phyloP scores from a whole-genome alignment of 2,888 invertebrate genomes.

The Meloe dianella region DNA sequence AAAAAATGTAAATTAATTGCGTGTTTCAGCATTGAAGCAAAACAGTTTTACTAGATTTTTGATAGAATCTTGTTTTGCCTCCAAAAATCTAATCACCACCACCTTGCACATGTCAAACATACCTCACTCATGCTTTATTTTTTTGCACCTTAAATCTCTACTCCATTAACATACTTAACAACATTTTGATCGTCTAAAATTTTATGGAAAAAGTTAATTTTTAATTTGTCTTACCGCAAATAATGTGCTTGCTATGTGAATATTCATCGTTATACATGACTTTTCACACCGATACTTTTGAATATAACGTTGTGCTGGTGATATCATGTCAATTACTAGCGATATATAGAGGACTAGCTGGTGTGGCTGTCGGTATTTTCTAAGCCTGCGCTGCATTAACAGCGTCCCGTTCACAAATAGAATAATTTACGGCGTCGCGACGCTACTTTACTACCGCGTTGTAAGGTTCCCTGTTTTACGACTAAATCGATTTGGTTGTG shows the following conservation, averaged over 20 bases:
- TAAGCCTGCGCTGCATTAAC: constrained; percentile 25
- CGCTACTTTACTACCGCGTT: constrained; percentile 15
- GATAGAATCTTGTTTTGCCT: neutral
- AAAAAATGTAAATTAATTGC: too few relatives aligned
- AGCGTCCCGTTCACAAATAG: constrained; percentile 2
- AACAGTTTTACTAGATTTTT: neutral
- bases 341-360: constrained; percentile 14
- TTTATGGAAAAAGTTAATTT: neutral
- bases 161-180: neutral
- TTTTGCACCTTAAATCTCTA: neutral
- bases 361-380: constrained; percentile 25
- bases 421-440: constrained; percentile 23
- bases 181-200: constrained; percentile 7
- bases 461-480: neutral
- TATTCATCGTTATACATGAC: constrained; percentile 75
- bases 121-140: neutral
- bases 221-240: constrained; percentile 55
- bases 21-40: too few relatives aligned
- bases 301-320: constrained; percentile 52
- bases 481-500: neutral
- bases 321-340: constrained; percentile 59
- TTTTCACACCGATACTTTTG: constrained; percentile 65
- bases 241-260: constrained; percentile 62
- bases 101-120: constrained; percentile 2
- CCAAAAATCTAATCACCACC: neutral